Evolutionary conservation across 1,140 invertebrate species (phyloP), one percentile per base, ranked within the genome.

Genomic region (Sycophaga agraensis): DNA sequence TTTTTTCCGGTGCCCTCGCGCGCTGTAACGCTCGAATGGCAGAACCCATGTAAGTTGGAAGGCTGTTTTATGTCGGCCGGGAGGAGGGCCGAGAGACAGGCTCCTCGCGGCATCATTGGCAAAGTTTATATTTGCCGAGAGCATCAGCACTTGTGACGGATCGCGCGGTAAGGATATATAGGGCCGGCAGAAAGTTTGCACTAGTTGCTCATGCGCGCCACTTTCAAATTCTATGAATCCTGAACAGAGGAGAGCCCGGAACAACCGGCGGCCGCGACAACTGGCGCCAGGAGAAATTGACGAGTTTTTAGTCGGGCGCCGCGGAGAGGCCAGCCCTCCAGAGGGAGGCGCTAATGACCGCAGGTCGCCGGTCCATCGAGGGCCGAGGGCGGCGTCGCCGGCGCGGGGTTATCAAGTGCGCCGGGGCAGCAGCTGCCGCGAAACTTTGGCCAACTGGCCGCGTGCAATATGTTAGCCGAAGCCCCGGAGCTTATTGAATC

Each of bases 181-280:
- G 31, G 11, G 8, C n/a, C n/a, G n/a, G n/a, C n/a, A n/a, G 24
- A 59, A 59, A 59, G 14, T 59, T 51, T 22, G 37, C 37, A 35
- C 22, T 31, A 31, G 35, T 40, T 31, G 51, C 37, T 34, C 54
- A 22, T 39, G 17, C 48, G 26, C 35, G 26, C 21, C 19, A 51
- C 48, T 51, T 51, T 14, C 35, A 51, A 43, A 59, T 59, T 51
- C 48, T 43, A 51, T 51, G 57, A 59, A 59, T 59, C n/a, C 37
- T 22, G 56, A 58, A 58, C 39, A 48, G 17, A 19, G 43, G 24
- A 48, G 16, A 22, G n/a, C 9, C 16, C 1, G 19, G 2, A 11
- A 26, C 3, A 24, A 35, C 24, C n/a, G n/a, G n/a, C n/a, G n/a
- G n/a, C n/a, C n/a, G 35, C 19, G 42, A 45, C 17, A 45, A 56